Evolutionary conservation across 1,140 invertebrate species (phyloP), one percentile per base, ranked within the genome.

Genomic region (Drosophila takahashii): DNA sequence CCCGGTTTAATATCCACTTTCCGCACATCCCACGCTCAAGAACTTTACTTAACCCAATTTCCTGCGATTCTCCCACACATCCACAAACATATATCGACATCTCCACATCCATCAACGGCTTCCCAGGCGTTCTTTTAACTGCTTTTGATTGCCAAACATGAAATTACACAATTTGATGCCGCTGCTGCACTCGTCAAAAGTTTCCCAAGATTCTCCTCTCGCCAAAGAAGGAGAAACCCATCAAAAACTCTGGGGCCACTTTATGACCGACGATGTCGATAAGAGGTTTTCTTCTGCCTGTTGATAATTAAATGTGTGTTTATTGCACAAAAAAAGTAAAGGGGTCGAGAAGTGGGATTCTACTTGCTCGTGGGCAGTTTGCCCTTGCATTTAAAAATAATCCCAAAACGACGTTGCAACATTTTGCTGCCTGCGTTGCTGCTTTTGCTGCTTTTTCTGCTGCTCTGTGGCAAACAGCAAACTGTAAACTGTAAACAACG

Each of bases 381-480:
- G 81, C 77, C 81, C 81, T 85, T 85, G 81, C 77, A 61, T 86
- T 86, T 86, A 85, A 86, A 85, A 85, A 85, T 85, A 85, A 86
- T 79, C 75, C 66, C 51, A 54, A 54, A 84, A 83, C 70, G 53
- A 48, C 71, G 79, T 76, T 53, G 72, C 72, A 65, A 72, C 77
- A 79, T 69, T 57, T 37, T 26, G 52, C 50, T 67, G 61, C 65
- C 65, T 45, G 44, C 34, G 41, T 34, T 26, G 22, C 44, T 26
- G 44, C 41, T 61, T 22, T 22, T 22, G 22, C 22, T 22, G 18
- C 18, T 41, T 6, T 18, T 18, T 2, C 34, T 26, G 22, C 44
- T 26, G 44, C 41, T 61, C 15, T 66, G 62, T 26, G 65, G 62
- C 61, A 67, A 66, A 29, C 57, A 50, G 45, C 47, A 45, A 67